These are phyloP conservation scores for Aphelenchoides fujianensis DNA, from an alignment of 1,140 invertebrate species.

Conservation along the genomic window DNA sequence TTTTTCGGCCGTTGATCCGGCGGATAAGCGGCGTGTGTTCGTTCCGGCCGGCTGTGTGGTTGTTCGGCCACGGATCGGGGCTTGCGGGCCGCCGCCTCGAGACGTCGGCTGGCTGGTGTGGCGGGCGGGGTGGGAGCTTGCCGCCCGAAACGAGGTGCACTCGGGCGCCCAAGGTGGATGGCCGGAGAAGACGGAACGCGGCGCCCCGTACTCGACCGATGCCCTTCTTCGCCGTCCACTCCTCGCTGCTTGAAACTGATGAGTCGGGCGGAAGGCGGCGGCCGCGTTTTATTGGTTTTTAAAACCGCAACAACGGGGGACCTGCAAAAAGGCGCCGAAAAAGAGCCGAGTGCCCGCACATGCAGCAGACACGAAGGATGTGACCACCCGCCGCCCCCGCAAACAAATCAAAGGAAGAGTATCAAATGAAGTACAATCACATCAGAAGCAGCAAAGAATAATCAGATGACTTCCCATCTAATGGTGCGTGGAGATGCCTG, in stretches of 20 bases:
- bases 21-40: neutral
- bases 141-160: neutral
- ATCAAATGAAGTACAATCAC: no score
- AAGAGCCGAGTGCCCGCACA: no score
- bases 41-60: neutral
- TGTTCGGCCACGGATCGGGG: neutral
- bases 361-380: no score
- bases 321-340: no score
- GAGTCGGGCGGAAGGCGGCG: neutral
- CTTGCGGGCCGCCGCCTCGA: neutral
- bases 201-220: neutral
- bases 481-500: no score
- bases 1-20: neutral
- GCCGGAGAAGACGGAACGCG: neutral
- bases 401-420: no score
- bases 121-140: neutral
- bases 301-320: no score
- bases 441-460: no score
- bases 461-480: no score
- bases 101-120: neutral
- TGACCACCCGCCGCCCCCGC: no score
- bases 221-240: neutral
- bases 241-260: neutral
- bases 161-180: neutral
- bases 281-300: neutral